Evolutionary conservation across 2,888 invertebrate species (phyloP), one percentile per base, ranked within the genome.

Genomic region (Diogma glabrata): DNA sequence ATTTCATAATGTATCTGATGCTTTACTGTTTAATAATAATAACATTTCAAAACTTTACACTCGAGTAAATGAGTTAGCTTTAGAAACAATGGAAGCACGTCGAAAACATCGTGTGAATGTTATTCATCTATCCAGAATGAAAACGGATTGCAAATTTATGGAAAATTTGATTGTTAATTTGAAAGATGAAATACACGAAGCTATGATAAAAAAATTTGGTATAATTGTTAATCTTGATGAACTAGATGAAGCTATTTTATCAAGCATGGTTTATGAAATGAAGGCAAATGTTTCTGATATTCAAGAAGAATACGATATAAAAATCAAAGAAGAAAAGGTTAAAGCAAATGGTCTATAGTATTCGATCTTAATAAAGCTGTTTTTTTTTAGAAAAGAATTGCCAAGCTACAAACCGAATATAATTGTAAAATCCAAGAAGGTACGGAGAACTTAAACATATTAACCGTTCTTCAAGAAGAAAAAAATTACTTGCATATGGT

Each of bases 61-160:
- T 2, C 73, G 85, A 52, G 82, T 84, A 1, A 72, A 77, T 3
- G 75, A 82, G 59, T 63, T 87, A 43, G 75, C 79, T 46, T 71
- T 76, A 0, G 86, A 87, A 64, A 82, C 82, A 2, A 65, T 71
- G 28, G 73, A 76, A 28, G 80, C 83, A 57, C 75, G 73, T 54
- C 68, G 73, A 26, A 74, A 77, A 58, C 80, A 83, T 60, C 10
- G 57, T 61, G 73, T 79, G 38, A 82, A 83, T 61, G 76, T 79
- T 54, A 74, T 75, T 1, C 85, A 87, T 62, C 63, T 85, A 52
- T 75, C 77, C 49, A 77, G 84, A 55, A 82, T 87, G 79, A 78
- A 78, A 63, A 70, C 79, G 1, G 86, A 87, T 62, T 72, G 82
- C 12, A 75, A 75, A 45, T 75, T 76, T 47, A 87, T 87, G 85